These are phyloP conservation scores for Tolmerus cingulatus DNA, from an alignment of 2,888 invertebrate species.

Conservation along the genomic window DNA sequence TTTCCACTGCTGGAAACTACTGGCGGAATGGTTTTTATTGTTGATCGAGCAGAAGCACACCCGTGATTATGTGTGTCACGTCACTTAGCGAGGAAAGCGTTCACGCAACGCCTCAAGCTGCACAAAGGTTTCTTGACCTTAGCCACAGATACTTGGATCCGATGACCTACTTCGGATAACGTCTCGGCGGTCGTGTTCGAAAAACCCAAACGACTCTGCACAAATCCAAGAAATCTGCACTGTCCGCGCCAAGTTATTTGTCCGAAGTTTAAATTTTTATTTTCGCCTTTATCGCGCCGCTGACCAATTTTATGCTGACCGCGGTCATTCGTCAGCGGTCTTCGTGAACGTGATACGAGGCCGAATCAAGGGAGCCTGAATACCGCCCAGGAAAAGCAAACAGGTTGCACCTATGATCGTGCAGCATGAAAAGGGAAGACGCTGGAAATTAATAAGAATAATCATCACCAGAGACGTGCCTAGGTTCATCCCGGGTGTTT, in stretches of 20 bases:
- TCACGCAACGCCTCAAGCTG: neutral
- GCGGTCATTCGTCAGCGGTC: neutral
- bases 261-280: neutral
- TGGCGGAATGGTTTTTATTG: neutral
- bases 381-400: neutral
- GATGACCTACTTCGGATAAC: conserved; percentile 9
- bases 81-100: neutral
- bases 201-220: neutral
- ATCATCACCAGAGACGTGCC: neutral
- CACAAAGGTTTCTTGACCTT: conserved; percentile 32
- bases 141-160: neutral
- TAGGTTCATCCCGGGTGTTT: neutral
- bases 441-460: neutral
- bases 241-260: neutral
- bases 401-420: neutral
- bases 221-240: neutral
- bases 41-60: neutral
- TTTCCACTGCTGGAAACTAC: neutral
- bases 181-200: neutral
- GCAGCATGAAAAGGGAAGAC: neutral
- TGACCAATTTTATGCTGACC: conserved; percentile 5
- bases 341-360: neutral
- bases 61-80: neutral
- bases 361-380: neutral
- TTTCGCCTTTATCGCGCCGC: neutral